Conservation (phyloP, 2,888 invertebrate species). For the Eumacrocentrus americanus region DNA sequence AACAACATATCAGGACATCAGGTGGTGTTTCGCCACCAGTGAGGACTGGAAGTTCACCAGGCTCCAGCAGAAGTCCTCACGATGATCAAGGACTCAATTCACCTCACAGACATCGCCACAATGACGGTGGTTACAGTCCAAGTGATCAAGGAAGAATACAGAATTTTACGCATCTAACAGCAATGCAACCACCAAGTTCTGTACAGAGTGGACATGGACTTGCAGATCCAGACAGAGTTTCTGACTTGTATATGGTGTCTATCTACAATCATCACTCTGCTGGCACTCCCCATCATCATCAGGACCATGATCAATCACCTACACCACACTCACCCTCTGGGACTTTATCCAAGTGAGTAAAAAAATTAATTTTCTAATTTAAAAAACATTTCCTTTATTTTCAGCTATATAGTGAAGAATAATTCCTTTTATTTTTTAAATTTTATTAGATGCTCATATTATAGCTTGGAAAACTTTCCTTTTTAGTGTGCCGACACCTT, state of each 20-base stretch:
- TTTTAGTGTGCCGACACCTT: slow-evolving; percentile 8
- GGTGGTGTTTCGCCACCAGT: slow-evolving; percentile 48
- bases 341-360: slow-evolving; percentile 50
- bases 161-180: slow-evolving; percentile 56
- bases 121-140: slow-evolving; percentile 49
- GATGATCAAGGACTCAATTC: slow-evolving; percentile 43
- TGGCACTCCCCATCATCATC: slow-evolving; percentile 47
- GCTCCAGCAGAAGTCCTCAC: slow-evolving; percentile 55
- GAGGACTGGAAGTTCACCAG: slow-evolving; percentile 53
- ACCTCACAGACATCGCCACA: slow-evolving; percentile 44
- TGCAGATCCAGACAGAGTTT: slow-evolving; percentile 45
- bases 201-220: slow-evolving; percentile 46
- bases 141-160: slow-evolving; percentile 49
- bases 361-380: not conserved
- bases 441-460: not conserved
- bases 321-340: slow-evolving; percentile 49
- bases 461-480: not conserved
- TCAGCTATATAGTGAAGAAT: not conserved
- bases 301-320: slow-evolving; percentile 52
- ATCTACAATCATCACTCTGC: slow-evolving; percentile 49
- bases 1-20: slow-evolving; percentile 48
- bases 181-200: slow-evolving; percentile 53
- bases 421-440: not conserved
- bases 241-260: slow-evolving; percentile 52
- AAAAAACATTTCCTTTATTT: not conserved